phyloP scores from a whole-genome alignment of 2,113 vertebrate genomes.

The Paramormyrops kingsleyae region DNA sequence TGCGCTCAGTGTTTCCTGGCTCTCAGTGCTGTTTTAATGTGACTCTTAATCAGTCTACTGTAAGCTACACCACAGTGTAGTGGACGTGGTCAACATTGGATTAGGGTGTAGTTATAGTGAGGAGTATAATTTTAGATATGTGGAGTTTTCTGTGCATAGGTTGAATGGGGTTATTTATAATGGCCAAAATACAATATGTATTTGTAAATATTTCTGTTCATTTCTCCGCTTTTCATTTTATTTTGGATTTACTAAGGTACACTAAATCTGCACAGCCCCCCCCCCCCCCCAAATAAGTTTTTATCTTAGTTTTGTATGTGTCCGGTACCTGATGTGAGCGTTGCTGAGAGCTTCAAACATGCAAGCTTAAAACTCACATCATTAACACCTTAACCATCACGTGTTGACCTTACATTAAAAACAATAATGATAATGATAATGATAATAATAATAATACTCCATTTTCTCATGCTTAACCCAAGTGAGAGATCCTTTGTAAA shows the following conservation, averaged over 20 bases:
- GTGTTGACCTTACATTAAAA: neutral
- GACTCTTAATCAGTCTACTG: neutral
- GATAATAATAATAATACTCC: neutral
- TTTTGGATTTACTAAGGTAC: neutral
- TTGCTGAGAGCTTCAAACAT: neutral
- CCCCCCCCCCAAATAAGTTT: neutral
- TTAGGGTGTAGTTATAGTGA: neutral
- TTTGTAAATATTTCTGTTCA: neutral
- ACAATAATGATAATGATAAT: neutral
- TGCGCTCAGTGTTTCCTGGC: neutral
- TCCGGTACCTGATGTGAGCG: neutral
- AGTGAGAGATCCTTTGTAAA: neutral
- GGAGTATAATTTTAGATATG: neutral
- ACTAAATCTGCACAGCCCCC: neutral
- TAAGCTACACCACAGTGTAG: neutral
- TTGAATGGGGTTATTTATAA: neutral
- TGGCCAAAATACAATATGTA: neutral
- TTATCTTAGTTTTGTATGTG: neutral
- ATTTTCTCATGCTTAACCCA: neutral
- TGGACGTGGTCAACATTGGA: neutral
- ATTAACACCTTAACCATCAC: neutral
- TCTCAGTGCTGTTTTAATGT: neutral
- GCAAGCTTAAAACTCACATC: neutral
- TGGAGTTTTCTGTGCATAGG: neutral
- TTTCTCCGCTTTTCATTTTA: neutral